Evolutionary conservation across 1,140 invertebrate genomes (phyloP), one percentile per base, ranked within the genome.

Genomic region (Dinoponera quadriceps): DNA sequence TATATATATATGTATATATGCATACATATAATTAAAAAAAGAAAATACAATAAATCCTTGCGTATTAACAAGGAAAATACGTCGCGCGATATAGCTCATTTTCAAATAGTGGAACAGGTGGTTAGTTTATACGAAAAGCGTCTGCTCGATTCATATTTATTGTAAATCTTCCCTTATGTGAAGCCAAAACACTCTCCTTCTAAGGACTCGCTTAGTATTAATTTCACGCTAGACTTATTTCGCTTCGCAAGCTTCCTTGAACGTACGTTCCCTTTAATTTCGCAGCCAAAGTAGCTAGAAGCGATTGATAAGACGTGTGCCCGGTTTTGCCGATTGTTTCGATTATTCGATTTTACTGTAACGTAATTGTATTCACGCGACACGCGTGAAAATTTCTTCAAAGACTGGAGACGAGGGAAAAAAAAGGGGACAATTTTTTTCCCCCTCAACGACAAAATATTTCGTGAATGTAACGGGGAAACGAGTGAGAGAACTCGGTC

Each of bases 211-310:
- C 25, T 69, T 80, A 69, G n/a, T 54, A 38, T 77, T 77, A 77
- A 59, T 71, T 71, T 25, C 4, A 77, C 38, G 16, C 1, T 69
- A 11, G 0, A 71, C 1, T 55, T 78, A 57, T 78, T 78, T 78
- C 57, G 69, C 2, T 55, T 44, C 18, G 18, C 33, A 66, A 38
- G 18, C 63, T 59, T 29, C 3, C 7, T 69, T 78, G 14, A 57
- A 49, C 3, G 29, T 44, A 69, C 69, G 44, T 57, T 80, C 57
- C n/a, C 16, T 57, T 33, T 18, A 63, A 33, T 62, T 65, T 29
- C 71, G 22, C 69, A 77, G 20, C 16, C 65, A 66, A 77, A 68
- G n/a, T 75, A 75, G 20, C 22, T 66, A 44, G 22, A 38, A 78
- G 18, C 18, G 14, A n/a, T 33, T 63, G 54, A 66, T 2, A 27